Conservation (phyloP, 2,797 vertebrate species). For the Muraenolepis orangiensis region DNA sequence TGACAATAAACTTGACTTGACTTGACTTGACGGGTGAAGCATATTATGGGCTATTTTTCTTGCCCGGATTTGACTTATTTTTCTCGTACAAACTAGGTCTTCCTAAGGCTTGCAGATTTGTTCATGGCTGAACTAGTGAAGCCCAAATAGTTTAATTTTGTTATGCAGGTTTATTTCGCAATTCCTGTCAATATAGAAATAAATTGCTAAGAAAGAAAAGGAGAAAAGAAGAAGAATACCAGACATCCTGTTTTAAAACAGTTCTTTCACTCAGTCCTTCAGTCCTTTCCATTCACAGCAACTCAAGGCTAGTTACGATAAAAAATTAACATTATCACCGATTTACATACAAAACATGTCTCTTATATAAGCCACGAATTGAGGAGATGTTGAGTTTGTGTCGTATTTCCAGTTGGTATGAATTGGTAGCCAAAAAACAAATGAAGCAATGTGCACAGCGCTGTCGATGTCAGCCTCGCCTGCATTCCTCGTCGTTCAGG, state of each 20-base stretch:
- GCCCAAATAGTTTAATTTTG: not conserved
- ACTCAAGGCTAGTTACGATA: not conserved
- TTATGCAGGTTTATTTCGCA: not conserved
- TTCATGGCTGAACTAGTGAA: not conserved
- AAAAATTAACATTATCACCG: not conserved
- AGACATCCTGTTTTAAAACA: not conserved
- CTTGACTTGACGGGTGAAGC: not conserved
- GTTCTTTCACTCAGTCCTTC: not conserved
- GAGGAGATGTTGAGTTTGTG: not conserved
- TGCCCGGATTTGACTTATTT: not conserved
- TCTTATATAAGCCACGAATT: not conserved
- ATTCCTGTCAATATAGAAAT: not conserved
- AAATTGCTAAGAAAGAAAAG: not conserved
- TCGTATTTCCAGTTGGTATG: slow-evolving; percentile 22
- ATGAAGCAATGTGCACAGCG: slow-evolving; percentile 48
- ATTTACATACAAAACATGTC: not conserved
- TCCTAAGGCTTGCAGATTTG: not conserved
- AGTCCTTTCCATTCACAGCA: not conserved
- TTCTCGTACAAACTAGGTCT: not conserved
- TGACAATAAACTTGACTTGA: too few relatives aligned
- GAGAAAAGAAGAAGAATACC: not conserved
- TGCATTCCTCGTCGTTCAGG: slow-evolving; percentile 52
- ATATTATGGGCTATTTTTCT: not conserved
- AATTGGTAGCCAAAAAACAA: slow-evolving; percentile 31
- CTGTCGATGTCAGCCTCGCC: slow-evolving; percentile 58